Conservation (phyloP, 35 echinoderm and acorn worm species). For the Heliocidaris erythrogramma region DNA sequence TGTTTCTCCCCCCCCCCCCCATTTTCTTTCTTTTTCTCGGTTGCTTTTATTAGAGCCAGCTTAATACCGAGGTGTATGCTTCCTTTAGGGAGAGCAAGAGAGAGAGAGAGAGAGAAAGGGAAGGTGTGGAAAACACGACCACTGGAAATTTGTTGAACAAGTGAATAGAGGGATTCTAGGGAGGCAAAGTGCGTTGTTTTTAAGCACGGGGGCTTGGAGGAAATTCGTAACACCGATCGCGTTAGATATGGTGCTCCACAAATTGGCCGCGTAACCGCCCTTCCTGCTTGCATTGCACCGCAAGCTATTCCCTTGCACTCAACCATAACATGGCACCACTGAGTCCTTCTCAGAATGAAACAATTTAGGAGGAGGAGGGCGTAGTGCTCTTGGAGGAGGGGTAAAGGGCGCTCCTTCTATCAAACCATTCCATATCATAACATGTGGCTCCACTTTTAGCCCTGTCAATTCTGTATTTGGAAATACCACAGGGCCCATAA, state of each 20-base stretch:
- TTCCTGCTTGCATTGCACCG: neutral
- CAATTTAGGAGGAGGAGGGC: neutral
- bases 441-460: neutral
- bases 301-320: neutral
- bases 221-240: conserved; percentile 27
- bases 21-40: no score
- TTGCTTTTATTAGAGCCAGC: no score
- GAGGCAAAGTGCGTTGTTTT: neutral
- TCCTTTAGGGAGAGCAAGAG: no score
- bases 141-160: neutral
- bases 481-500: neutral
- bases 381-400: neutral
- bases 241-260: neutral
- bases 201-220: neutral
- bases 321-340: neutral
- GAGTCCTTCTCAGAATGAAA: neutral
- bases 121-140: neutral
- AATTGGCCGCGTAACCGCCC: conserved; percentile 25
- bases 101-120: neutral
- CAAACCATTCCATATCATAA: neutral
- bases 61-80: no score
- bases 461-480: neutral
- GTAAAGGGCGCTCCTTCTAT: neutral
- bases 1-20: no score
- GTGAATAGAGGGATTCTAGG: neutral